phyloP scores from a whole-genome alignment of 2,113 vertebrate species.

The Pterocles orientalis region DNA sequence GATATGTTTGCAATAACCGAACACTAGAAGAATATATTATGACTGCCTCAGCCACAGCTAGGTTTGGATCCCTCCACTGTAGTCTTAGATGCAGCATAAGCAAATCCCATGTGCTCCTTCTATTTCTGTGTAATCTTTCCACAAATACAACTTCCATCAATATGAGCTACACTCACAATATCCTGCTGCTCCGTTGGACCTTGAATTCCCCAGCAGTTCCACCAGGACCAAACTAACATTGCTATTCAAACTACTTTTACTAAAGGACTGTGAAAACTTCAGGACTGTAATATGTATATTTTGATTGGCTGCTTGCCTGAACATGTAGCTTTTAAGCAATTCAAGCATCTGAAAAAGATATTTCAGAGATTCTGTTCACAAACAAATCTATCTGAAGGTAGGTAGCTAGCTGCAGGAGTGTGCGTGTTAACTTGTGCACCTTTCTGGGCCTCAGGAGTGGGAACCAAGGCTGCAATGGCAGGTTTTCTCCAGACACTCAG shows the following conservation, averaged over 20 bases:
- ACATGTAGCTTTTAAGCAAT: not conserved
- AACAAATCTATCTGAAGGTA: not conserved
- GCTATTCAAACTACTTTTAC: not conserved
- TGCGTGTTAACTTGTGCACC: not conserved
- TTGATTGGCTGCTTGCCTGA: not conserved
- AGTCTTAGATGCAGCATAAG: not conserved
- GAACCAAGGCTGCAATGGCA: not conserved
- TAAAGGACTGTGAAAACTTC: not conserved
- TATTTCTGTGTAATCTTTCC: not conserved
- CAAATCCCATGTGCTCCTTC: not conserved
- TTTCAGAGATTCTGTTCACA: not conserved
- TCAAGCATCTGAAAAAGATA: not conserved
- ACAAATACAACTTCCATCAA: not conserved
- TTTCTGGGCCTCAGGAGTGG: not conserved
- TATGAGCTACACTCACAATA: not conserved
- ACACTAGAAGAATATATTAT: not conserved
- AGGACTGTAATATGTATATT: not conserved
- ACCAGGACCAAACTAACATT: not conserved
- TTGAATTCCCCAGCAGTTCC: not conserved
- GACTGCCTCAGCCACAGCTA: not conserved
- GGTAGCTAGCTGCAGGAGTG: not conserved
- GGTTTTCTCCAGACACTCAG: accelerated
- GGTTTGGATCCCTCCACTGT: not conserved
- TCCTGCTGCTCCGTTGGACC: not conserved
- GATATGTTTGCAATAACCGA: not conserved